A percentile compares a stretch with the other conserved stretches of the same genome.
phyloP scores from a whole-genome alignment of 2,888 invertebrate genomes.

The Crematogaster levior region DNA sequence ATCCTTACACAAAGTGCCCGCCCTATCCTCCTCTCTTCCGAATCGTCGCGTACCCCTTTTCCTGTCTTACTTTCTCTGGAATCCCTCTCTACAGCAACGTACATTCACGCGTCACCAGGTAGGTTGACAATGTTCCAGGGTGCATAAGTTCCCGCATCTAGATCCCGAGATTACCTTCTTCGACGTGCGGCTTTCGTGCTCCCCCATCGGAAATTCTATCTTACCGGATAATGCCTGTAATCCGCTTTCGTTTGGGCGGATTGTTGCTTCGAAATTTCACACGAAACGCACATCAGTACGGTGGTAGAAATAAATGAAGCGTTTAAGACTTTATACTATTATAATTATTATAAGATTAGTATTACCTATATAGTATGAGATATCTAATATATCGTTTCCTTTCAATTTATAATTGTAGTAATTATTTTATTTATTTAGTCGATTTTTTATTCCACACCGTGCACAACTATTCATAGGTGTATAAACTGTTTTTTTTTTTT shows the following conservation, averaged over 20 bases:
- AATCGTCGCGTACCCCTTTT: slow-evolving; percentile 40
- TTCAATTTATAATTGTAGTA: no score
- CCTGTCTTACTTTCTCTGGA: background rate
- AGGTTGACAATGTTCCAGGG: slow-evolving; percentile 34
- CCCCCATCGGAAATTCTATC: slow-evolving; percentile 77
- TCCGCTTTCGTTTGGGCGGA: slow-evolving; percentile 66
- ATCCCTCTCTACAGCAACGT: slow-evolving; percentile 29
- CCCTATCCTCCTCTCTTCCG: background rate
- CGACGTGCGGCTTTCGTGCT: slow-evolving; percentile 63
- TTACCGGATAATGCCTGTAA: slow-evolving; percentile 72
- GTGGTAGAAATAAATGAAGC: slow-evolving; percentile 48
- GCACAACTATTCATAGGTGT: background rate
- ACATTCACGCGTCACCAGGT: slow-evolving; percentile 67
- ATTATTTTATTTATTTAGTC: background rate
- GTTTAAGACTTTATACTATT: slow-evolving; percentile 27
- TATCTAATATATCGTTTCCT: background rate
- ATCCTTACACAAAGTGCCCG: slow-evolving; percentile 18
- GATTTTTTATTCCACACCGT: background rate
- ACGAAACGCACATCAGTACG: slow-evolving; percentile 57
- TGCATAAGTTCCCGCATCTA: slow-evolving; percentile 59
- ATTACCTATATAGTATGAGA: background rate
- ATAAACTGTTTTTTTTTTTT: background rate
- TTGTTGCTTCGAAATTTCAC: slow-evolving; percentile 53
- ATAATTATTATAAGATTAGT: slow-evolving; percentile 13
- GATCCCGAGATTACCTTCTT: slow-evolving; percentile 69